phyloP scores from a whole-genome alignment of 2,797 vertebrate genomes.

The Phoebastria nigripes region DNA sequence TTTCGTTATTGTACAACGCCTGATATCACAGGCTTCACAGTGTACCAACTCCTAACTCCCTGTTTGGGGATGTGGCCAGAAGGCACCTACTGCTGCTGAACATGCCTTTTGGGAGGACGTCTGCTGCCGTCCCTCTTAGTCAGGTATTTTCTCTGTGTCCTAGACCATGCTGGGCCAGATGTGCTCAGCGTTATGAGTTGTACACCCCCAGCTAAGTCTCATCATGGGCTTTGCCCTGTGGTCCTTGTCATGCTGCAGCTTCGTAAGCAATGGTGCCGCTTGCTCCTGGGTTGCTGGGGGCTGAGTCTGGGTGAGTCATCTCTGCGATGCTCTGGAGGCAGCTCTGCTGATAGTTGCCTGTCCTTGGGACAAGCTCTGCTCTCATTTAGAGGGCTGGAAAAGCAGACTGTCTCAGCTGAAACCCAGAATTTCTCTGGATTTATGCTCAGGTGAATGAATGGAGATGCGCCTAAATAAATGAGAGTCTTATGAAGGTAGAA shows the following conservation, averaged over 20 bases:
- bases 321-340: not conserved
- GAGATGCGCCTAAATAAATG: not conserved
- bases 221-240: not conserved
- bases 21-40: not conserved
- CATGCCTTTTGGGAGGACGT: not conserved
- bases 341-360: not conserved
- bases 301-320: slow-evolving; percentile 1
- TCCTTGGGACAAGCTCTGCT: slow-evolving; percentile 20
- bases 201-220: not conserved
- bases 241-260: not conserved
- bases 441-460: not conserved
- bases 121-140: not conserved
- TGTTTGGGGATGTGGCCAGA: rapidly evolving
- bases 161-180: not conserved
- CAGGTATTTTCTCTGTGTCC: not conserved
- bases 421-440: not conserved
- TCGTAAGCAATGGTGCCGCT: not conserved
- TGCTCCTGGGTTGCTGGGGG: not conserved
- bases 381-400: not conserved
- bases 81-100: not conserved
- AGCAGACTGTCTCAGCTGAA: not conserved
- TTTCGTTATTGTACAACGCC: not conserved
- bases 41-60: not conserved
- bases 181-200: not conserved
- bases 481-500: not conserved